Evolutionary conservation across 1,140 invertebrate genomes (phyloP).

Genomic region (Nebria ingens): DNA sequence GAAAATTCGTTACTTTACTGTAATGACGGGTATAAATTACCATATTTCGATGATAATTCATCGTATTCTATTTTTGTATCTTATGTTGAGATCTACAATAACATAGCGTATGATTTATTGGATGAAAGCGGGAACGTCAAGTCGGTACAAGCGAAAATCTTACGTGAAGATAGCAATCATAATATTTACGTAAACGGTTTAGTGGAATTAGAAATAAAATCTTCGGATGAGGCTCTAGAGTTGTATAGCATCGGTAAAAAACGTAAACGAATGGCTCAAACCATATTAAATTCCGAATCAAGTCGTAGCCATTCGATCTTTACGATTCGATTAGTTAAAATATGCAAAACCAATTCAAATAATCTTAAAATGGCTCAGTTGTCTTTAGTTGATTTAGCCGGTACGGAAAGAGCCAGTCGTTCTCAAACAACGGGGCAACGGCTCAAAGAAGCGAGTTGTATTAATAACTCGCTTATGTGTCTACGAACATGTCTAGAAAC

Average conservation of each 20-base stretch:
- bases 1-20: slow-evolving; percentile 20
- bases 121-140: slow-evolving; percentile 50
- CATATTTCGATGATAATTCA: slow-evolving; percentile 66
- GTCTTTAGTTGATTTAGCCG: slow-evolving; percentile 90
- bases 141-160: slow-evolving; percentile 49
- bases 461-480: slow-evolving; percentile 80
- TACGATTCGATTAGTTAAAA: slow-evolving; percentile 69
- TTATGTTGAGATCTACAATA: slow-evolving; percentile 97
- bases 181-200: slow-evolving; percentile 88
- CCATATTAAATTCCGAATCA: slow-evolving; percentile 81
- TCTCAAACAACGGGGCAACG: slow-evolving; percentile 59
- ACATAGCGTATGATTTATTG: slow-evolving; percentile 91
- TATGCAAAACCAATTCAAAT: not conserved
- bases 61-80: slow-evolving; percentile 88
- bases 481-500: slow-evolving; percentile 81
- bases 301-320: slow-evolving; percentile 92
- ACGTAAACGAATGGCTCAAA: slow-evolving; percentile 77
- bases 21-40: slow-evolving; percentile 36
- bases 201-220: slow-evolving; percentile 84
- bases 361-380: slow-evolving; percentile 66
- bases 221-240: slow-evolving; percentile 85
- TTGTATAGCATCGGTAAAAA: slow-evolving; percentile 71
- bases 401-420: slow-evolving; percentile 79
- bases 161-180: slow-evolving; percentile 65
- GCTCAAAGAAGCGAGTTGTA: slow-evolving; percentile 34